phyloP scores from a whole-genome alignment of 2,888 invertebrate genomes.

The Tricholauxania praeusta region DNA sequence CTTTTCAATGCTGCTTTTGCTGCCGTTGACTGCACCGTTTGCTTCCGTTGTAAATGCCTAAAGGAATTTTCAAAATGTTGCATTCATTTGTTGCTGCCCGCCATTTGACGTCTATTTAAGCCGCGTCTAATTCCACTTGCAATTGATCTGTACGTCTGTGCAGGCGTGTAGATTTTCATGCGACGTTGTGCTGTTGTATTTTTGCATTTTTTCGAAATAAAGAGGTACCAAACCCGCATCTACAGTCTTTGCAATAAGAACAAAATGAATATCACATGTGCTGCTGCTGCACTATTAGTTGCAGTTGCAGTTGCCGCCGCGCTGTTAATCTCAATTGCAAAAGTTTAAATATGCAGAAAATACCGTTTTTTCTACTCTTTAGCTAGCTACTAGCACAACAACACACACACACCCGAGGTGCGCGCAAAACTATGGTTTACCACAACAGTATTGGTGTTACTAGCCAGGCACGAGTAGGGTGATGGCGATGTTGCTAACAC shows the following conservation, averaged over 20 bases:
- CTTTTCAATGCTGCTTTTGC: not conserved
- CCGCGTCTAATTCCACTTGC: constrained; percentile 18
- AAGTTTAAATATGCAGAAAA: constrained; percentile 34
- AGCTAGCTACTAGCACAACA: not conserved
- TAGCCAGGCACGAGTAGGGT: not conserved
- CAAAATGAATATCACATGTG: constrained; percentile 5
- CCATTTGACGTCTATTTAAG: constrained; percentile 30
- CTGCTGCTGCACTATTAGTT: not conserved
- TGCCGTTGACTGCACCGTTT: constrained; percentile 3
- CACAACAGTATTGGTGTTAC: not conserved
- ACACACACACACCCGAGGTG: not conserved
- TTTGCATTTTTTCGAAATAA: not conserved
- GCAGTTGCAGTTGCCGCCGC: constrained; percentile 2
- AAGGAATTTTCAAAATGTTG: constrained; percentile 7
- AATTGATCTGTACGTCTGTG: constrained; percentile 12
- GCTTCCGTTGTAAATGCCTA: constrained; percentile 23
- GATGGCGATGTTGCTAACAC: not conserved
- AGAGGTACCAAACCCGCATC: not conserved
- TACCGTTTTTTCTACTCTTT: constrained; percentile 22
- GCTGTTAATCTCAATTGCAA: constrained; percentile 30
- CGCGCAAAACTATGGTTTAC: not conserved
- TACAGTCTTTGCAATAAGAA: not conserved
- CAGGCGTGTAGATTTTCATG: constrained; percentile 7
- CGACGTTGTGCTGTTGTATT: not conserved
- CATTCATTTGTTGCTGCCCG: not conserved